These are phyloP conservation scores for Sinodicranocentrus sp. DNA, from an alignment of 2,888 invertebrate species.

Conservation along the genomic window DNA sequence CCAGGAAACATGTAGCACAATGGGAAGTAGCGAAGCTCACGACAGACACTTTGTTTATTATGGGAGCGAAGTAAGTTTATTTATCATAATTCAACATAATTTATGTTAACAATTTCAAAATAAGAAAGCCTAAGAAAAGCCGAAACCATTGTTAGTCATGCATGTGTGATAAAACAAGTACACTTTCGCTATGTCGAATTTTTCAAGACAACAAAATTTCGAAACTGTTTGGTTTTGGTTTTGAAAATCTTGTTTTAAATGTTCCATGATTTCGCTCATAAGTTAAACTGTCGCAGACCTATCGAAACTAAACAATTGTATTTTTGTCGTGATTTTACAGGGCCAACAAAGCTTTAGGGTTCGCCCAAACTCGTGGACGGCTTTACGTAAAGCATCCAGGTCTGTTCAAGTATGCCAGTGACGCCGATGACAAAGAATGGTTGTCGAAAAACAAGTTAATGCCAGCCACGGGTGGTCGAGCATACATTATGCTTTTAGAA, in stretches of 20 bases:
- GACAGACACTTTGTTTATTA: conserved; percentile 87
- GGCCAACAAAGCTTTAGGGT: conserved; percentile 86
- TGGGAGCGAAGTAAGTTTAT: conserved; percentile 84
- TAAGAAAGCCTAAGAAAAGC: too few species aligned
- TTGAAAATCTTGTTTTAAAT: too few species aligned
- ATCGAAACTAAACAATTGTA: too few species aligned
- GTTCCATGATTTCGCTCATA: too few species aligned
- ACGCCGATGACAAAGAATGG: conserved; percentile 90
- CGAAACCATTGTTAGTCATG: too few species aligned
- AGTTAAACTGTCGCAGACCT: too few species aligned
- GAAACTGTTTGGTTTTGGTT: too few species aligned
- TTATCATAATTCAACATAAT: background rate
- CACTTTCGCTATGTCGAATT: too few species aligned
- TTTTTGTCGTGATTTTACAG: conserved; percentile 68
- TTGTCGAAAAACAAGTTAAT: conserved; percentile 87
- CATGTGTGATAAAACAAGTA: too few species aligned
- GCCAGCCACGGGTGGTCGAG: conserved; percentile 88
- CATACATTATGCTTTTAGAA: conserved; percentile 88
- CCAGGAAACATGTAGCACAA: conserved; percentile 80
- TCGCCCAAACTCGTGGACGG: conserved; percentile 87
- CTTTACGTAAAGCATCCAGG: conserved; percentile 88
- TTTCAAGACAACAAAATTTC: too few species aligned
- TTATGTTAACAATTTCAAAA: background rate
- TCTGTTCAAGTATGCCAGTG: conserved; percentile 87
- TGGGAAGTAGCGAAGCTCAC: conserved; percentile 87